Evolutionary conservation across 2,888 invertebrate genomes (phyloP), one percentile per base, ranked within the genome.

Genomic region (Creontiades dilutus): DNA sequence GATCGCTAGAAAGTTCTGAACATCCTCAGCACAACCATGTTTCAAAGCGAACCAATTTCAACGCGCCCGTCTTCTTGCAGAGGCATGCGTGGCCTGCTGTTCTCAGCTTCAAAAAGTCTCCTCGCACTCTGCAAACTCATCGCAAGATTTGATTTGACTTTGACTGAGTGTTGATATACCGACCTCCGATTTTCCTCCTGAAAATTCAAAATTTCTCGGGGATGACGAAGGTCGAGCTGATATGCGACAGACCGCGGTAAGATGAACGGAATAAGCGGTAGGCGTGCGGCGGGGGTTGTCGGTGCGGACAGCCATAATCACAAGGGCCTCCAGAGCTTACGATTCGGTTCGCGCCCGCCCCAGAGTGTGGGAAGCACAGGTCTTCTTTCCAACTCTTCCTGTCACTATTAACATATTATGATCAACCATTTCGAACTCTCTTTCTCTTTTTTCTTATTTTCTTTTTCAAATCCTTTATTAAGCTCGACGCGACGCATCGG

Each of bases 341-440:
- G 82, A 82, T 82, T 82, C 82, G 82, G 82, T 82, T 82, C 82
- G 82, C 82, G 82, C 82, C 82, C 82, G 82, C 82, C 82, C 52
- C 82, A 48, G 48, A 48, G 48, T 82, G 82, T 82, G 82, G 82
- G 82, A 82, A 82, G 82, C 47, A 7, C 81, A 47, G 57, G 57
- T 57, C 57, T 19, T 11, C 82, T 13, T 52, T 37, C n/a, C n/a
- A 80, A 5, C 80, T 48, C 80, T 47, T 80, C 80, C 82, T 68
- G 68, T 68, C 68, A 23, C 82, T 23, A 82, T 82, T 82, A 82
- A 48, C 82, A 82, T 82, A 82, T 48, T 52, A 52, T 82, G 82
- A 82, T 82, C 82, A 52, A 68, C 82, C 47, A 82, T 48, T 82
- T 82, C 52, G 19, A 52, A 82, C 23, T 48, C 82, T 13, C 19